Evolutionary conservation across 2,113 vertebrate genomes (phyloP), one percentile per base, ranked within the genome.

Genomic region (Tringa solitaria): DNA sequence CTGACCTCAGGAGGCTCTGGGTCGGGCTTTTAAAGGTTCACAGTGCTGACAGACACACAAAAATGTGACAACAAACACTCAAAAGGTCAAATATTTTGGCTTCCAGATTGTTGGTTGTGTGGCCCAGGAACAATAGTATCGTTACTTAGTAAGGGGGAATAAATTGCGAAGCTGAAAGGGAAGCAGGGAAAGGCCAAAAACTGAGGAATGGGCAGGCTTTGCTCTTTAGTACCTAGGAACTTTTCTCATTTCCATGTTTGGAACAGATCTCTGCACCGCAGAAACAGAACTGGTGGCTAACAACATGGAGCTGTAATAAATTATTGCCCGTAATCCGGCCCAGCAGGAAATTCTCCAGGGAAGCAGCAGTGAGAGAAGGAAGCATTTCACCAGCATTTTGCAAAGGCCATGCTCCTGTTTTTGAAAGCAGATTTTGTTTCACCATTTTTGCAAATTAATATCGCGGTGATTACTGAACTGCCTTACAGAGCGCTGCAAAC

Each of bases 51-150:
- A 89, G 87, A 95, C 30, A 30, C 60, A 87, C 27, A 32, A 84
- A 92, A 90, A 89, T 30, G 53, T 86, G 43, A 81, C 67, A 82
- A 95, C 46, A 96, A 91, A 90, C 63, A 94, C 74, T 57, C 57
- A 79, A 60, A 95, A 96, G 92, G 93, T 85, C 95, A 97, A 69
- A 93, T 95, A 80, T 73, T 92, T 96, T 89, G 50, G 91, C 80
- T 96, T 95, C 76, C 80, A 89, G 73, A 92, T 93, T 93, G 77
- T 83, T 92, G 91, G 91, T 77, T 94, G 87, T 64, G 70, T 22
- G 24, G 48, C 39, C 80, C 22, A 88, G 39, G 12, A 69, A 87
- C 51, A 94, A 86, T 94, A 87, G 39, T 23, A 39, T 64, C 12
- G 13, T 91, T 91, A 84, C 46, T 89, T 73, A 64, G 33, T 51